Base-by-base conservation (phyloP, 2,797 vertebrate species). In the Glossophaga mutica region DNA sequence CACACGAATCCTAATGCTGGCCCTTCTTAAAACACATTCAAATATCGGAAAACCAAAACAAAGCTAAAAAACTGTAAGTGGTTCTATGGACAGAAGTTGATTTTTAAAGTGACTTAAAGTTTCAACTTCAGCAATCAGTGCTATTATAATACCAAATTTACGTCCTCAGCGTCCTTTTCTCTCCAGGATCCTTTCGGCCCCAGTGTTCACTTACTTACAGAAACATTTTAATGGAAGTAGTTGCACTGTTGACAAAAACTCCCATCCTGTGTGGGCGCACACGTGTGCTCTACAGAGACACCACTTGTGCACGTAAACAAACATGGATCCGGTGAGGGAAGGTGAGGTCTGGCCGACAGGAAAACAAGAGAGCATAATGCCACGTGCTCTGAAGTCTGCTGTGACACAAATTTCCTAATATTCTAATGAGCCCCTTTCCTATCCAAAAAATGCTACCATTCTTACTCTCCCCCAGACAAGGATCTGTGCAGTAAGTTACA, bases 161-260 rank as follows among this genome's bases (percentile, higher is more conserved):
- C 57, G 81, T n/a, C 11, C 39, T 88, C 62, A 21, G n/a, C 5
- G 67, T 62, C 26, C 57, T 42, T 26, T 32, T 34, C 16, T 9
- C 15, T 1, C 21, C 37, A 85, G 42, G 76, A 91, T 22, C 55
- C 3, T 37, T 48, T 70, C 42, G 67, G 37, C 52, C 52, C 55
- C 65, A 85, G 52, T 70, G 37, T 55, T 89, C 74, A 55, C 55
- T 73, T 67, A 67, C 14, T 44, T 57, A 82, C 3, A 67, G 67
- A 95, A 86, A 94, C 48, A 96, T 74, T 92, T 94, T 90, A 92
- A 96, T 44, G 37, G 29, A 73, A 93, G 74, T 29, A 73, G 8
- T 8, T 50, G 62, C 68, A 77, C 3, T 87, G 18, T 3, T 89
- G 42, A 48, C 29, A 97, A 68, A 81, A 59, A 50, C 26, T 8